These are phyloP conservation scores for Oophaga sylvatica DNA, from an alignment of 2,797 vertebrate species.

Conservation along the genomic window DNA sequence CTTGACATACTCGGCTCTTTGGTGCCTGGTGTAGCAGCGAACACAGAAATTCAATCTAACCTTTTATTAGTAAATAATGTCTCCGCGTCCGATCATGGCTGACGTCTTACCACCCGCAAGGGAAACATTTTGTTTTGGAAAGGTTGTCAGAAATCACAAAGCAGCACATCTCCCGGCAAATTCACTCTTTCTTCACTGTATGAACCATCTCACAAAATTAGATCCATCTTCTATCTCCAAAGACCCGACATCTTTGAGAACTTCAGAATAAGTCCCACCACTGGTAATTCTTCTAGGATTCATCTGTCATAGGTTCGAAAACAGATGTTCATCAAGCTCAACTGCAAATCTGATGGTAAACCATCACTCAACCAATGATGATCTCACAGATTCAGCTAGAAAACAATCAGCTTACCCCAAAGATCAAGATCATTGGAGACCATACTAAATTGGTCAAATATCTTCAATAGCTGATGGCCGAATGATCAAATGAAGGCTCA, in stretches of 20 bases:
- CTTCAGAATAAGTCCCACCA: neutral
- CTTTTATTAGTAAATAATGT: constrained; percentile 21
- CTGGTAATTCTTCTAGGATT: neutral
- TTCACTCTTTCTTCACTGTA: neutral
- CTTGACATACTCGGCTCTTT: neutral
- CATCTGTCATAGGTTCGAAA: neutral
- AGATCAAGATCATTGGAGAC: no score
- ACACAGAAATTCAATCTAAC: neutral
- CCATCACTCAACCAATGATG: no score
- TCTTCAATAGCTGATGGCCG: no score
- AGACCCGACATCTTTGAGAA: neutral
- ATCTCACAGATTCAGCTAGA: no score
- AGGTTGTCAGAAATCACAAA: neutral
- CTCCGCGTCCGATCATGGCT: neutral
- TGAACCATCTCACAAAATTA: neutral
- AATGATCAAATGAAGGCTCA: no score
- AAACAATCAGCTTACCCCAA: no score
- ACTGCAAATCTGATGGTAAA: no score
- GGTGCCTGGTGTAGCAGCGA: constrained; percentile 24
- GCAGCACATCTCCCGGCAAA: neutral
- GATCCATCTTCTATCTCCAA: neutral
- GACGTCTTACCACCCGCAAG: neutral
- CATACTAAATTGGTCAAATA: no score
- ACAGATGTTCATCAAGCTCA: neutral
- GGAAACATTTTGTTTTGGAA: neutral